Evolutionary conservation across 2,113 vertebrate species (phyloP), one percentile per base, ranked within the genome.

Genomic region (Prunella himalayana): DNA sequence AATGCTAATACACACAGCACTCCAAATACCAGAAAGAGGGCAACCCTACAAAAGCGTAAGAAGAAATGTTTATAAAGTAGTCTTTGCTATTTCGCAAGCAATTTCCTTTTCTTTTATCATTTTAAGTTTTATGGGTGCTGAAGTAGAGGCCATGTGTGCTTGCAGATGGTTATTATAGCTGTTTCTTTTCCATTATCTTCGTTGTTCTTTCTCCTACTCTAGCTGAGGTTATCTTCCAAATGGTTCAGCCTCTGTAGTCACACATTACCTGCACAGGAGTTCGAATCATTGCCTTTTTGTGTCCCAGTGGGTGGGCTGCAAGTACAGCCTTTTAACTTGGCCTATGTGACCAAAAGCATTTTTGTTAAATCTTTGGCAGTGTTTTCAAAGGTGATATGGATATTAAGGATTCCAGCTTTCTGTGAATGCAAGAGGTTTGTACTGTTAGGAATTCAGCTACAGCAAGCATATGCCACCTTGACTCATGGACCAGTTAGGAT

Each of bases 101-200:
- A 71, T 92, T 90, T 93, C 45, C 37, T 83, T 90, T 90, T 92
- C 66, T 92, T 95, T 90, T 56, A 63, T 75, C 17, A 63, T 94
- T 92, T 87, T 54, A 82, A 73, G 44, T 82, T 95, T 96, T 82
- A 37, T 79, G 39, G 68, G 33, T 81, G 37, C 61, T 86, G 69
- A 80, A 94, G 79, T 61, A 76, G 33, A 85, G 86, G 41, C 63
- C 79, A 63, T 20, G 72, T 91, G 69, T 22, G 19, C 35, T 91
- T 78, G 51, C 64, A 86, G 79, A 13, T 60, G 45, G 33, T 80
- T 90, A 76, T 91, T 94, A 42, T 59, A 93, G 83, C 56, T 82
- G 44, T 65, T 93, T 79, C 70, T 93, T 95, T 64, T 83, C 92
- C 79, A 82, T 93, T 94, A 81, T 78, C 66, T 76, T 69, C 1